These are phyloP conservation scores for Zygaena filipendulae DNA, from an alignment of 2,888 invertebrate genomes.

Conservation along the genomic window DNA sequence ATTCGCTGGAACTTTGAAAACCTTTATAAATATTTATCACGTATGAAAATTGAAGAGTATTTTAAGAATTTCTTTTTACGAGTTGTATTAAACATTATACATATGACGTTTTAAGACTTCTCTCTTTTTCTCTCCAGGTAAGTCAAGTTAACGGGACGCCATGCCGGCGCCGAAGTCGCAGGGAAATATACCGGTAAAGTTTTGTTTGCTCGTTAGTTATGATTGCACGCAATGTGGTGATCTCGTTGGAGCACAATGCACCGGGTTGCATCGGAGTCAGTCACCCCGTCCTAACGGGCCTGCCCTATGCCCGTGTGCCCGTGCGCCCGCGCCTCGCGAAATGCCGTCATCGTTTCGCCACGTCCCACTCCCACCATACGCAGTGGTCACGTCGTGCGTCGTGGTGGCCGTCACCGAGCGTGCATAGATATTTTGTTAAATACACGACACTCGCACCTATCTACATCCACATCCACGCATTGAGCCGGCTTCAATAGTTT, in stretches of 20 bases:
- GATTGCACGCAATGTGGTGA: constrained; percentile 55
- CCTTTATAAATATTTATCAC: too few species aligned
- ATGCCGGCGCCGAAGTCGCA: too few species aligned
- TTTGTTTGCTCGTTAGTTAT: constrained; percentile 39
- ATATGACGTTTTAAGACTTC: too few species aligned
- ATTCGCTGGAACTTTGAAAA: too few species aligned
- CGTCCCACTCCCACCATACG: too few species aligned
- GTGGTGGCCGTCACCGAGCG: too few species aligned
- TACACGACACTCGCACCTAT: constrained; percentile 26
- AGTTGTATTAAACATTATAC: too few species aligned
- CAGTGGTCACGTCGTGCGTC: too few species aligned
- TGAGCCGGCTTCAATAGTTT: constrained; percentile 16
- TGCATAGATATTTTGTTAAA: constrained; percentile 39
- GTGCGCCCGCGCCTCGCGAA: constrained; percentile 25
- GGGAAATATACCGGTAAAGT: constrained; percentile 30
- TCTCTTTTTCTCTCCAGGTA: too few species aligned
- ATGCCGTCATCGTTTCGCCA: constrained; percentile 49
- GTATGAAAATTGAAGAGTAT: too few species aligned
- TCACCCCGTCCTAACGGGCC: constrained; percentile 65
- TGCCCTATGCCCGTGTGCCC: constrained; percentile 49
- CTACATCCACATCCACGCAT: constrained; percentile 21
- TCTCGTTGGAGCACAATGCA: constrained; percentile 68
- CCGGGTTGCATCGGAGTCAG: constrained; percentile 64
- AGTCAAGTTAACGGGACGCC: too few species aligned
- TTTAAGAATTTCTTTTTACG: too few species aligned